Evolutionary conservation across 2,888 invertebrate genomes (phyloP).

Genomic region (Cotesia congregata): DNA sequence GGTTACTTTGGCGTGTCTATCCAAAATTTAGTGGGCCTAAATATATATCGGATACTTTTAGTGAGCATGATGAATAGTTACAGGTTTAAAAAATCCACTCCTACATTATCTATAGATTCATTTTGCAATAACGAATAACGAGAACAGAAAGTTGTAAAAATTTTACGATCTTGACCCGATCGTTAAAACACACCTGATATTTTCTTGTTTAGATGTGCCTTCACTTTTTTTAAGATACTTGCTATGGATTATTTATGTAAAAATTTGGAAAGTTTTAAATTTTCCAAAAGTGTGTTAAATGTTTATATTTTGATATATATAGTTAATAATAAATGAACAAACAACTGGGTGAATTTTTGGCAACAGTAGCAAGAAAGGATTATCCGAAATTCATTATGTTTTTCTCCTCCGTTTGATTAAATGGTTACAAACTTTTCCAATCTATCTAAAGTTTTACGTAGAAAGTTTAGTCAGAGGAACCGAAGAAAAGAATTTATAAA

Average conservation of each 20-base stretch:
- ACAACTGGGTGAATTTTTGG: conserved; percentile 1
- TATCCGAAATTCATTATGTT: conserved; percentile 12
- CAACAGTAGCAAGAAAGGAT: conserved; percentile 4
- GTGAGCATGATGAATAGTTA: neutral
- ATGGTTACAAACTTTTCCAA: conserved; percentile 25
- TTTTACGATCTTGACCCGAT: neutral
- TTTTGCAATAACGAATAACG: neutral
- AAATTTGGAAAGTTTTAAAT: no score
- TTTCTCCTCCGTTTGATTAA: conserved; percentile 14
- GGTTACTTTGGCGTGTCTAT: neutral
- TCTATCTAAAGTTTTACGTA: conserved; percentile 14
- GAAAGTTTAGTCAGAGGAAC: conserved; percentile 16
- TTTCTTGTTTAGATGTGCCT: neutral
- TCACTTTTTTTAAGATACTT: neutral
- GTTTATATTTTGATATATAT: neutral
- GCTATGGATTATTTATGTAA: neutral
- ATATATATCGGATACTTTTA: neutral
- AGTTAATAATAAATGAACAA: conserved; percentile 8
- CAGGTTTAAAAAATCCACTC: neutral
- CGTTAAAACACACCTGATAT: neutral
- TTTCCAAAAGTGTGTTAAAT: conserved; percentile 10
- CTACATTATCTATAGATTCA: neutral
- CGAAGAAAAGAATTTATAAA: neutral
- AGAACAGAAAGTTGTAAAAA: neutral
- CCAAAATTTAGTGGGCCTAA: neutral